phyloP scores from a whole-genome alignment of 2,797 vertebrate species.

The Pogonophryne albipinna region DNA sequence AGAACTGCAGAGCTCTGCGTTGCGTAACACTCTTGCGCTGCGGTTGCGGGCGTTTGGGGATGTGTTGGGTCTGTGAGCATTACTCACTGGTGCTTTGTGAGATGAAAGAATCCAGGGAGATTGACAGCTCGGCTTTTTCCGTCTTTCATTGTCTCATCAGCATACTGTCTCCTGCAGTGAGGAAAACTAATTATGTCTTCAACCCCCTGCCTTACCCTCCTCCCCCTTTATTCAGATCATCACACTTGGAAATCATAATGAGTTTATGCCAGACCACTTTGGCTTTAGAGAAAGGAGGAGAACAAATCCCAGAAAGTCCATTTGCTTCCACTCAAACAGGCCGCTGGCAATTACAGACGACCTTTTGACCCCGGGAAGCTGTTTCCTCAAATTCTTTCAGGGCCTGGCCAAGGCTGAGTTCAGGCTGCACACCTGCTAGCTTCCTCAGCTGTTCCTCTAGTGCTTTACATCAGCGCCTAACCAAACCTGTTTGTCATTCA shows the following conservation, averaged over 20 bases:
- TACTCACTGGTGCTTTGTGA: conserved; percentile 68
- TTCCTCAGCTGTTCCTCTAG: conserved; percentile 46
- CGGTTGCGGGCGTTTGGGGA: conserved; percentile 28
- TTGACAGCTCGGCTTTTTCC: conserved; percentile 75
- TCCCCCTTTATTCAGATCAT: conserved; percentile 81
- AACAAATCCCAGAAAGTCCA: conserved; percentile 44
- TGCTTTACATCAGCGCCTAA: conserved; percentile 38
- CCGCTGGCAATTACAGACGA: conserved; percentile 70
- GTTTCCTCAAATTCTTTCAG: conserved; percentile 62
- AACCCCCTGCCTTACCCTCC: conserved; percentile 76
- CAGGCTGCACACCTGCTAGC: conserved; percentile 73
- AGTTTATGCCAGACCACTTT: conserved; percentile 79
- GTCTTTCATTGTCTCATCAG: conserved; percentile 84
- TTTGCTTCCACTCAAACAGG: conserved; percentile 61
- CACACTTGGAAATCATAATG: conserved; percentile 84
- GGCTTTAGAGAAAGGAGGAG: conserved; percentile 50
- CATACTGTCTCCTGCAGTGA: conserved; percentile 84
- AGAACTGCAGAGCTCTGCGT: conserved; percentile 33
- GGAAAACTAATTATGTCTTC: conserved; percentile 87
- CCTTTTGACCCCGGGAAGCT: conserved; percentile 71
- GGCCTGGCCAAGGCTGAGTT: conserved; percentile 46
- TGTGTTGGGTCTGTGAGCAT: conserved; percentile 54
- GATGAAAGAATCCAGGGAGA: conserved; percentile 74
- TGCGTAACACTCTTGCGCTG: conserved; percentile 37
- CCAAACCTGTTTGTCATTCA: conserved; percentile 68